Evolutionary conservation across 2,797 vertebrate genomes (phyloP).

Genomic region (Dendrocincla fuliginosa): DNA sequence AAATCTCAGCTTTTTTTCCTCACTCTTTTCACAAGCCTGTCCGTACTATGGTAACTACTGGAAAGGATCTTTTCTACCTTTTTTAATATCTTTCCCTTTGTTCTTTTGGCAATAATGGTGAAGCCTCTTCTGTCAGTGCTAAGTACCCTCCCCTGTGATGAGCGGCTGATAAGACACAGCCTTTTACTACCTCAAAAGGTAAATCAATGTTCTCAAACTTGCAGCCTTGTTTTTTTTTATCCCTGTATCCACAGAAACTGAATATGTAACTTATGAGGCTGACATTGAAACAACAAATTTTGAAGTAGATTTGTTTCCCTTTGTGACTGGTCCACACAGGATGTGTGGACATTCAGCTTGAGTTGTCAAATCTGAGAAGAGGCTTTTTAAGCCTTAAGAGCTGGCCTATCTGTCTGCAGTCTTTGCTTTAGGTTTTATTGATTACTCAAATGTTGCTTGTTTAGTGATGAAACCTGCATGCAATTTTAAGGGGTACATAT

Average conservation of each 20-base stretch:
- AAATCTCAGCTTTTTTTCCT: not conserved
- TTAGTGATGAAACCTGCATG: not conserved
- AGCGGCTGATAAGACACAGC: not conserved
- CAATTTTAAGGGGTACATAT: not conserved
- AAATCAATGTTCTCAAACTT: not conserved
- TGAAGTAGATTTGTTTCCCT: not conserved
- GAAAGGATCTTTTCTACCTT: not conserved
- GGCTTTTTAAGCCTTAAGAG: not conserved
- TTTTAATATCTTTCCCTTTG: not conserved
- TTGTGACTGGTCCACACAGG: not conserved
- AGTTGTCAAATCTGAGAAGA: accelerated
- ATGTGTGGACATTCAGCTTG: not conserved
- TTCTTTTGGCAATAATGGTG: not conserved
- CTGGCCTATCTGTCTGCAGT: not conserved
- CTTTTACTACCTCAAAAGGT: not conserved
- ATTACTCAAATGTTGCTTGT: not conserved
- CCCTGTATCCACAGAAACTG: not conserved
- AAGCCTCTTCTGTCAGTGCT: not conserved
- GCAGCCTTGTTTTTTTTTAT: not conserved
- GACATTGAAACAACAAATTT: not conserved
- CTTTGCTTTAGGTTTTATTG: not conserved
- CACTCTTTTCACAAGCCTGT: not conserved
- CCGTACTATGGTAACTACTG: not conserved
- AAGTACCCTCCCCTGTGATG: accelerated
- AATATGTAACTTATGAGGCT: not conserved